Percentiles rank a stretch among this genome's conserved stretches.
These are phyloP conservation scores for Iselma pallidipennis DNA, from an alignment of 2,888 invertebrate species.

Conservation along the genomic window DNA sequence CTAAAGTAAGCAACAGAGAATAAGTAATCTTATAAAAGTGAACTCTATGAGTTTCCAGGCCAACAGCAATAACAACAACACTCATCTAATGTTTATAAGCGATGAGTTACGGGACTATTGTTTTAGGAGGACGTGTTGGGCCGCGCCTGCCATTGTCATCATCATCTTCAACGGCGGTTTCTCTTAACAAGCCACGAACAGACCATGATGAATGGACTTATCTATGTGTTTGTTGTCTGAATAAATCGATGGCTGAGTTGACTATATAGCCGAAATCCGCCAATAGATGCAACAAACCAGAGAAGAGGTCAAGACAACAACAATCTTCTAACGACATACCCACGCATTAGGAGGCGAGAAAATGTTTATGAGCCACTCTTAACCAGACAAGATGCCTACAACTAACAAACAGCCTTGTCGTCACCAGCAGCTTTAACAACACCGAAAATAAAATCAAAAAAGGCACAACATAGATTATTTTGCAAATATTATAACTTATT, in stretches of 20 bases:
- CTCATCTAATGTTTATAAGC: constrained; percentile 5
- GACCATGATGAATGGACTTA: constrained; percentile 25
- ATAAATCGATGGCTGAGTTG: neutral
- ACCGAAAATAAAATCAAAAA: neutral
- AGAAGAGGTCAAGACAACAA: neutral
- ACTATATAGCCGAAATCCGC: constrained; percentile 10
- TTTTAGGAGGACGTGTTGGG: constrained; percentile 23
- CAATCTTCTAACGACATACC: neutral
- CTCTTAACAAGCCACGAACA: constrained; percentile 20
- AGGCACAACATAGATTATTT: too few relatives aligned
- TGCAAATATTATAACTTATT: neutral
- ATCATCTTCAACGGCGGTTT: constrained; percentile 11
- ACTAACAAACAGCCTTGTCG: neutral
- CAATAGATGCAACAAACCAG: neutral
- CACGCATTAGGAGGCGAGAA: neutral
- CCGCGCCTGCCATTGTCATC: constrained; percentile 31
- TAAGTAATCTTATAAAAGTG: neutral
- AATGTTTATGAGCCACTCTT: neutral
- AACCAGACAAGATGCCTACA: neutral
- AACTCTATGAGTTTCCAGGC: neutral
- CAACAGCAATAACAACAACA: neutral
- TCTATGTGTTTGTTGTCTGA: constrained; percentile 3
- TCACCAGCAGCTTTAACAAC: neutral
- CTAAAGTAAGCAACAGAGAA: neutral
- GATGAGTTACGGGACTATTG: constrained; percentile 25